Base-by-base conservation (phyloP, 2,888 invertebrate genomes). In the Metopia argyrocephala region DNA sequence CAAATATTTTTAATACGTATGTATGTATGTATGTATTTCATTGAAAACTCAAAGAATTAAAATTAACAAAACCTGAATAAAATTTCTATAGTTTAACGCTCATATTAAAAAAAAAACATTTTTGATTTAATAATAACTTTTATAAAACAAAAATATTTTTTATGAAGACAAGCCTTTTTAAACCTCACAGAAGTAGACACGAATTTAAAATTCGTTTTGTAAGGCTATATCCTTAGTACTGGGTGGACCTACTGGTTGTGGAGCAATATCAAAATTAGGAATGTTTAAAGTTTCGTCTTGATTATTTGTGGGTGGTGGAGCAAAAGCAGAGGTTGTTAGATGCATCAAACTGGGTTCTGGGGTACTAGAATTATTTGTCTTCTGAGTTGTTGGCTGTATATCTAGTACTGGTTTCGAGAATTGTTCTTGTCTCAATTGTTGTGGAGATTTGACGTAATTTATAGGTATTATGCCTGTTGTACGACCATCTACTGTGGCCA, bases 381-480 rank as follows among this genome's bases (percentile, higher is more conserved):
- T 28, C 21, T 73, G 52, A 28, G 76, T 68, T 21, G 15, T 15
- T 52, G 62, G 38, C 5, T 57, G 57, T 21, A 31, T 38, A 48
- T 78, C 52, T 9, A 45, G 1, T 28, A 27, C 18, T 64, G 74
- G 48, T 71, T 75, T 84, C 56, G 45, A 18, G 64, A 86, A 80
- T 6, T 75, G 81, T 62, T 88, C 88, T 48, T 86, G 85, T 0
- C 87, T 85, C 78, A 89, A 68, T 78, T 89, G 88, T 73, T 88
- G 86, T 2, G 89, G 89, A 2, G 86, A 87, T 74, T 89, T 89
- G 0, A 89, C 86, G 84, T 94, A 94, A 85, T 92, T 93, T 9
- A 93, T 91, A 0, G 95, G 95, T 5, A 95, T 92, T 2, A 94
- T 88, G 0, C 94, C 95, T 0, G 93, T 91, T 20, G 89, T 91